Percentiles rank a stretch among this genome's conserved stretches.
These are phyloP conservation scores for Pantherophis alleghaniensis DNA, from an alignment of 2,797 vertebrate species.

Conservation along the genomic window DNA sequence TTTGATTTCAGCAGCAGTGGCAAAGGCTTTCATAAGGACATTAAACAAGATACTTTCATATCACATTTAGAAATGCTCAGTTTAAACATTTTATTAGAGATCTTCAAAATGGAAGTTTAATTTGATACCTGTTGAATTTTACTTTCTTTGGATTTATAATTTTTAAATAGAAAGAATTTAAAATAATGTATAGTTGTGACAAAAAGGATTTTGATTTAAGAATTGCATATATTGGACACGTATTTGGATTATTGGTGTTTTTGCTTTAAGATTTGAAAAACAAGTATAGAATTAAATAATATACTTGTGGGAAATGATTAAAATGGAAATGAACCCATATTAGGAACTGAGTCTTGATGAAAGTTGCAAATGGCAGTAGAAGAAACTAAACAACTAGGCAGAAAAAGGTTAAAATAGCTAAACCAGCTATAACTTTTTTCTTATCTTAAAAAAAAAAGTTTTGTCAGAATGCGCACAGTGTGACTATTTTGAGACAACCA, in stretches of 20 bases:
- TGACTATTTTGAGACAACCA: too few relatives aligned
- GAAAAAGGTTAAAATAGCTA: neutral
- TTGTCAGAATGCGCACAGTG: too few relatives aligned
- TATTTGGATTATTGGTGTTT: neutral
- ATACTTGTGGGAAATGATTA: neutral
- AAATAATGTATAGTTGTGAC: neutral
- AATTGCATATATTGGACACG: neutral
- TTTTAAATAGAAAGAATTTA: neutral
- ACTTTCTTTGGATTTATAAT: neutral
- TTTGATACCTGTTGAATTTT: neutral
- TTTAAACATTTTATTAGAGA: neutral
- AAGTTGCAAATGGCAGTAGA: neutral
- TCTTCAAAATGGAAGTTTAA: neutral
- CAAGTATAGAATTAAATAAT: neutral
- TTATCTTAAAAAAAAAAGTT: neutral
- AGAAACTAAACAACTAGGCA: neutral
- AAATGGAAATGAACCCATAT: neutral
- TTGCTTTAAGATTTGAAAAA: neutral
- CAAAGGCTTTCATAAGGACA: neutral
- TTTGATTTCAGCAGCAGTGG: neutral
- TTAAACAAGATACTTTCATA: neutral
- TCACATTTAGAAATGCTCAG: neutral
- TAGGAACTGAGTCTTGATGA: neutral
- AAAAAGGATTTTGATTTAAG: neutral
- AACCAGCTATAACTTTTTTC: neutral